Percentiles rank a stretch among this genome's conserved stretches.
phyloP scores from a whole-genome alignment of 23 tunicate genomes.

The Trididemnum miniatum region DNA sequence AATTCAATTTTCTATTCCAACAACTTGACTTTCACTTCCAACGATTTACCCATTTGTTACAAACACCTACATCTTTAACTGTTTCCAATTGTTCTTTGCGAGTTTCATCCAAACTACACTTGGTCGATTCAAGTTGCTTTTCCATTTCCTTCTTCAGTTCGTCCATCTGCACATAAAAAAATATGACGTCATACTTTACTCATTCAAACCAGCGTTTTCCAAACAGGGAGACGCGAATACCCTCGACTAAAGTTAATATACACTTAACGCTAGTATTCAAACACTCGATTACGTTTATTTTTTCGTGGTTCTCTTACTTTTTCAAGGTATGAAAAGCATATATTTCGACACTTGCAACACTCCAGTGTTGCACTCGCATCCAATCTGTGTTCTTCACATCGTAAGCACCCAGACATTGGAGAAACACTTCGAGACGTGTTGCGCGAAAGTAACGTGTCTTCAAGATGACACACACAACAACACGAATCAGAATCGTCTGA shows the following conservation, averaged over 20 bases:
- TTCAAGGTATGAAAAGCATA: constrained; percentile 30
- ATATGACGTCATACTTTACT: no score
- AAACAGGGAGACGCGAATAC: no score
- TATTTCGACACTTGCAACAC: constrained; percentile 42
- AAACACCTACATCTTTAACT: constrained; percentile 84
- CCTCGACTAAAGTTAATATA: no score
- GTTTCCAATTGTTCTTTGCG: constrained; percentile 65
- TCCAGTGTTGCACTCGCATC: not conserved
- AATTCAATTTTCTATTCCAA: no score
- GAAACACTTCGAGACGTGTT: constrained; percentile 50
- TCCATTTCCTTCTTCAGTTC: constrained; percentile 79
- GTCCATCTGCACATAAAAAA: constrained; percentile 56
- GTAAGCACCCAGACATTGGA: constrained; percentile 12
- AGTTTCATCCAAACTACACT: constrained; percentile 45
- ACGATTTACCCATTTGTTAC: no score
- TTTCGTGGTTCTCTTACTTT: constrained; percentile 66
- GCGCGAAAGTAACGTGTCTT: constrained; percentile 39
- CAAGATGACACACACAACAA: constrained; percentile 66
- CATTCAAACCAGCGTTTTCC: no score
- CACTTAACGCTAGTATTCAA: no score
- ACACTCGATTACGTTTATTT: no score
- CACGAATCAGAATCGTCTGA: constrained; percentile 32
- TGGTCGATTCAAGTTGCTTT: constrained; percentile 45
- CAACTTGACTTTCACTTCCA: no score
- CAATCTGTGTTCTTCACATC: constrained; percentile 7